Base-by-base conservation (phyloP, 2,113 vertebrate genomes). In the Strix aluco region DNA sequence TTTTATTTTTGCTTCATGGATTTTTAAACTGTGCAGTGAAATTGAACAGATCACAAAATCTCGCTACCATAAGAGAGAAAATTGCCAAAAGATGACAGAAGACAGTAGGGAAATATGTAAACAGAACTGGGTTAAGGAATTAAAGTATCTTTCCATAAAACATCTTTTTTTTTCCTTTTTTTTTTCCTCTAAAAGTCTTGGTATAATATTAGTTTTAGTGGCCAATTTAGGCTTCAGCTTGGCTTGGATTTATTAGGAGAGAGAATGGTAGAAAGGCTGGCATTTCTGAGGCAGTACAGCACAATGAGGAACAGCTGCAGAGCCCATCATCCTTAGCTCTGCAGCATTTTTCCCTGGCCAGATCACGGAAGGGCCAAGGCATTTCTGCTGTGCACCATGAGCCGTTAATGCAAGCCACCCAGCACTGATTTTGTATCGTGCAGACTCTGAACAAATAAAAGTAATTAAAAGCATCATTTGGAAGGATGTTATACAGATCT, bases 391-490 rank as follows among this genome's bases (percentile, higher is more conserved):
- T 57, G 16, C 12, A 13, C 52, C 62, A 21, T 1, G 23, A 89
- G 63, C 13, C 40, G 12, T 30, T 54, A 81, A 46, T 25, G 27
- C 32, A 59, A 51, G 26, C 27, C 73, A 86, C 27, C 14, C 75
- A 90, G 65, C 77, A 57, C 54, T 77, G 59, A 49, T 70, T 90
- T 88, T 59, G 42, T 38, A 83, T 38, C 71, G 38, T 25, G 15
- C 5, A 62, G 74, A 36, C 40, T 86, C 29, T 49, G 40, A 94
- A 49, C 27, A 97, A 94, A 87, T 54, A 40, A 88, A 96, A 89
- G 44, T 51, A 90, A 96, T 92, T 93, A 93, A 89, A 86, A 95
- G n/a, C 10, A 49, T 94, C 4, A 72, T 89, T 94, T 96, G 47
- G 29, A 88, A 89, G 23, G 59, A 78, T 69, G 51, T 71, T 90